These are phyloP conservation scores for Melanostoma mellinum DNA, from an alignment of 2,888 invertebrate species.

Conservation along the genomic window DNA sequence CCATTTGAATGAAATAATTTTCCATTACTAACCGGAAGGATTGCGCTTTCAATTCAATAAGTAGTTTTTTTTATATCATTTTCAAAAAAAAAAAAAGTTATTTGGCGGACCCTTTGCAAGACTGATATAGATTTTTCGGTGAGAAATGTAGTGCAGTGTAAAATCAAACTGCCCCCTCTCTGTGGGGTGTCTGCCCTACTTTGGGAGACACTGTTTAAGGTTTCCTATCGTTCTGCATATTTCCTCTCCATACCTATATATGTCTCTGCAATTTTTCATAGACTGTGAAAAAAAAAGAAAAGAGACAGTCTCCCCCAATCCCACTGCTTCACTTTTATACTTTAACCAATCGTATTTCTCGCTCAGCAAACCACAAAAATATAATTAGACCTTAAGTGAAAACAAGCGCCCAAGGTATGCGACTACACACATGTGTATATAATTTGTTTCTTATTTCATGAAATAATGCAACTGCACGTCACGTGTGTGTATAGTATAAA, in stretches of 20 bases:
- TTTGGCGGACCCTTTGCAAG: no score
- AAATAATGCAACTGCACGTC: constrained; percentile 54
- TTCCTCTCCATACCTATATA: background rate
- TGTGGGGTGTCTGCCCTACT: no score
- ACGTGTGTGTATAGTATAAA: constrained; percentile 49
- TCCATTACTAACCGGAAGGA: no score
- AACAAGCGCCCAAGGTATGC: constrained; percentile 13
- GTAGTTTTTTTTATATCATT: no score
- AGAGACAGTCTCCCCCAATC: constrained; percentile 51
- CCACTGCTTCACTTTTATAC: constrained; percentile 2
- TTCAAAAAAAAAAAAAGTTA: no score
- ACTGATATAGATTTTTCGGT: no score
- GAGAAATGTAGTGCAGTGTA: no score
- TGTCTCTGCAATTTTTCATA: constrained; percentile 34
- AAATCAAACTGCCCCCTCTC: no score
- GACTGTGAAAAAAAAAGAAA: constrained; percentile 38
- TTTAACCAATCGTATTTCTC: constrained; percentile 64
- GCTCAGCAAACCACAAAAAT: constrained; percentile 61
- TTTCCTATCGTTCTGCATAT: no score
- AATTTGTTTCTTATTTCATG: constrained; percentile 11
- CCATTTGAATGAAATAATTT: no score
- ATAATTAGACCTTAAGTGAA: constrained; percentile 61
- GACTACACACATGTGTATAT: constrained; percentile 6
- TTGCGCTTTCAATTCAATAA: no score
- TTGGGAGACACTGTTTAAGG: no score